Evolutionary conservation across 2,113 vertebrate species (phyloP).

Genomic region (Phylloscopus trochiloides): DNA sequence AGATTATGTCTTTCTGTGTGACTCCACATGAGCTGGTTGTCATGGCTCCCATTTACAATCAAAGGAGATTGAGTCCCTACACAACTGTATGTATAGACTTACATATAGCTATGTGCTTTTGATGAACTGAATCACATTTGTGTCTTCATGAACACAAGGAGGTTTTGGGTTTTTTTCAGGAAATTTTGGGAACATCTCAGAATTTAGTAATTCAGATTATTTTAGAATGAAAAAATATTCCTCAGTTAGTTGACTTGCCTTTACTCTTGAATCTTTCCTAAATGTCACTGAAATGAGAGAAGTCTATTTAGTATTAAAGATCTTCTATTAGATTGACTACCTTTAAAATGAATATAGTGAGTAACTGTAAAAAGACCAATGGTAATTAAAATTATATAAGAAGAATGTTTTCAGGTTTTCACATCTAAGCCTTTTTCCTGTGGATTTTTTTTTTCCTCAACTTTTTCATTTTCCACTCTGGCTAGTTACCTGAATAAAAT

Average conservation of each 20-base stretch:
- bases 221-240: not conserved
- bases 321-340: not conserved
- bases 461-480: not conserved
- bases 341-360: not conserved
- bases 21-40: not conserved
- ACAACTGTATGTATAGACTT: not conserved
- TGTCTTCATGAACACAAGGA: not conserved
- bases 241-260: not conserved
- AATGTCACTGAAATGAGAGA: not conserved
- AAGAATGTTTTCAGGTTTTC: not conserved
- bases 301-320: not conserved
- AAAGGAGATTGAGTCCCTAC: not conserved
- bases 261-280: not conserved
- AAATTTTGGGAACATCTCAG: not conserved
- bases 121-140: not conserved
- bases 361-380: not conserved
- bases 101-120: not conserved
- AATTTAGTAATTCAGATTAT: not conserved
- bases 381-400: not conserved
- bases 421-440: not conserved
- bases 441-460: not conserved
- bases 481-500: not conserved
- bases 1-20: not conserved
- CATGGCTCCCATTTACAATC: not conserved
- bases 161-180: rapidly evolving